phyloP scores from a whole-genome alignment of 64 coral and sea anemone species.

The Cladopsammia gracilis region DNA sequence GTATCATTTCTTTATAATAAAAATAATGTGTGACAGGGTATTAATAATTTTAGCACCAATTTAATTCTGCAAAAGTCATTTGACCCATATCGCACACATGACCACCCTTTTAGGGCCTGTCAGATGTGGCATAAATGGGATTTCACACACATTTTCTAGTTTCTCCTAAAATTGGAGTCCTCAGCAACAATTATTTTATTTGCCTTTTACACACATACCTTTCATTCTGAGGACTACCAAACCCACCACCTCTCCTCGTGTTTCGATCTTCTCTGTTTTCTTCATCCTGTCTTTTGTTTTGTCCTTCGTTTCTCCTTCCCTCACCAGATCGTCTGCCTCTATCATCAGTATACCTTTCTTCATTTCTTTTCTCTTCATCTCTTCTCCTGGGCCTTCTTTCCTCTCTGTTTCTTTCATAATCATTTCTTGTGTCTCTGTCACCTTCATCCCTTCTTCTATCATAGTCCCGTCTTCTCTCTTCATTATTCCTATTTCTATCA shows the following conservation, averaged over 20 bases:
- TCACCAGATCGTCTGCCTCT: conserved; percentile 7
- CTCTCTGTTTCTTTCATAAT: conserved; percentile 26
- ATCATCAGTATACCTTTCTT: neutral
- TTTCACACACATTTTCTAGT: neutral
- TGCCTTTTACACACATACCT: conserved; percentile 15
- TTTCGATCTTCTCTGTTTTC: neutral
- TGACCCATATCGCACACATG: no score
- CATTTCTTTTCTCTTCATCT: conserved; percentile 9
- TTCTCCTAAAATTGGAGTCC: neutral
- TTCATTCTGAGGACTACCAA: conserved; percentile 23
- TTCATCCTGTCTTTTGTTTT: neutral
- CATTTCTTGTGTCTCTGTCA: neutral
- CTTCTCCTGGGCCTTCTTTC: neutral
- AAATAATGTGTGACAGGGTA: neutral
- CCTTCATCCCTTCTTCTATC: conserved; percentile 13
- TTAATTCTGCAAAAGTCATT: no score
- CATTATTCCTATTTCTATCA: conserved; percentile 2
- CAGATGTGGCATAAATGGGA: no score
- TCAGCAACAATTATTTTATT: neutral
- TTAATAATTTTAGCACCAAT: neutral
- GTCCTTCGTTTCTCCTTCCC: neutral
- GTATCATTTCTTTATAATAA: conserved; percentile 29
- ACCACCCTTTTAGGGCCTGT: no score
- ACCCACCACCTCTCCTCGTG: neutral
- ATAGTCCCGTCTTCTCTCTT: neutral